Conservation (phyloP, 1,140 invertebrate genomes). For the Maniola jurtina region DNA sequence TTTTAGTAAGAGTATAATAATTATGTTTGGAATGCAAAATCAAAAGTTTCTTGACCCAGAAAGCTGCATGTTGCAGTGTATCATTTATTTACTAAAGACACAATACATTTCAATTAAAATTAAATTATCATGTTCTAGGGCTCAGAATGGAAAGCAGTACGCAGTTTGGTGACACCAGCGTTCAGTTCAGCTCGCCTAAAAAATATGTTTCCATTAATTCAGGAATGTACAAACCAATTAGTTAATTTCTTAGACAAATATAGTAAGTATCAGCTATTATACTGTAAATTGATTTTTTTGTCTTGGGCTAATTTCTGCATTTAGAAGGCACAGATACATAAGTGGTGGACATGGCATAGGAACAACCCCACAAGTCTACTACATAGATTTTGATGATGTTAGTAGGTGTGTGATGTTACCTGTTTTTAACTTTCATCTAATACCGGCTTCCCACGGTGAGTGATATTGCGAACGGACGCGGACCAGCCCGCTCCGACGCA, state of each 20-base stretch:
- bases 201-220: constrained; percentile 61
- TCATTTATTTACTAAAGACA: not conserved
- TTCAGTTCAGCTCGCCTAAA: constrained; percentile 63
- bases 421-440: too few relatives aligned
- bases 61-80: not conserved
- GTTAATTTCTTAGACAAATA: constrained; percentile 52
- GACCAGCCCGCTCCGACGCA: too few relatives aligned
- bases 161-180: constrained; percentile 59
- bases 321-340: too few relatives aligned
- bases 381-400: too few relatives aligned
- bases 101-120: not conserved
- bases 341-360: too few relatives aligned
- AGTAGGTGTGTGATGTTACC: too few relatives aligned
- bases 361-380: too few relatives aligned
- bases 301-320: not conserved
- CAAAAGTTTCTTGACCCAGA: too few relatives aligned
- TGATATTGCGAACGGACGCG: too few relatives aligned
- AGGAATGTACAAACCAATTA: constrained; percentile 54
- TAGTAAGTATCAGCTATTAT: constrained; percentile 41
- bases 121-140: constrained; percentile 39
- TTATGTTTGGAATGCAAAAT: too few relatives aligned
- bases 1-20: too few relatives aligned
- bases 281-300: not conserved
- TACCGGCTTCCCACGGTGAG: too few relatives aligned
- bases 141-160: constrained; percentile 62